Evolutionary conservation across 2,113 vertebrate species (phyloP), one percentile per base, ranked within the genome.

Genomic region (Dasypus novemcinctus): DNA sequence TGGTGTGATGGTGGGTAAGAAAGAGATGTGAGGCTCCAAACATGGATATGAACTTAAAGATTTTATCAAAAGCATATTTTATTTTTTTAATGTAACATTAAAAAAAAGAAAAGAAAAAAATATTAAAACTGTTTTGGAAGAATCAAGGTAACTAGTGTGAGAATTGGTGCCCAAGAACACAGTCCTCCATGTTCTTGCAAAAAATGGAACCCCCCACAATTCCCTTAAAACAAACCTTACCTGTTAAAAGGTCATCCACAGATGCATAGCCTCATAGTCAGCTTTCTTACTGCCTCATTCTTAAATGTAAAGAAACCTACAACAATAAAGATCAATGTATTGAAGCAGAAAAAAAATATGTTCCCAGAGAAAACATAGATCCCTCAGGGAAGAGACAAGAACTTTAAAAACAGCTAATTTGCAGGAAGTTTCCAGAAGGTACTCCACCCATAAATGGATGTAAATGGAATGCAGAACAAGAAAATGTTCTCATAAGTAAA

Each of bases 401-500:
- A 64, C 52, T 84, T 68, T 54, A 41, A 54, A 92, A 61, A 75
- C 43, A 75, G 27, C 78, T 84, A 31, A 78, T 11, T 84, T 27
- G 75, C 5, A 41, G 46, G 59, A 64, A 71, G 27, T 75, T 89
- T 57, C 43, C 78, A 59, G 12, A 75, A 59, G 10, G 21, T 66
- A 59, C 57, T 38, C 52, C 21, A 43, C 54, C 15, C 36, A 57
- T 57, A 46, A 54, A 54, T n/a, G n/a, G n/a, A n/a, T n/a, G 23
- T 57, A 75, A 66, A 57, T 75, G 38, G 38, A 83, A 68, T 59
- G 23, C 14, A 68, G 31, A 89, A 88, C 43, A 66, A 83, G 46
- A 75, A 13, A 66, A 31, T 57, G 43, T 75, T 94, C 36, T 83
- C 31, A 89, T 79, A 86, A 87, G 59, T 64, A 92, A 84, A 92